Percentiles rank a stretch among this genome's conserved stretches.
phyloP scores from a whole-genome alignment of 2,797 vertebrate species.

The Silurus lanzhouensis region DNA sequence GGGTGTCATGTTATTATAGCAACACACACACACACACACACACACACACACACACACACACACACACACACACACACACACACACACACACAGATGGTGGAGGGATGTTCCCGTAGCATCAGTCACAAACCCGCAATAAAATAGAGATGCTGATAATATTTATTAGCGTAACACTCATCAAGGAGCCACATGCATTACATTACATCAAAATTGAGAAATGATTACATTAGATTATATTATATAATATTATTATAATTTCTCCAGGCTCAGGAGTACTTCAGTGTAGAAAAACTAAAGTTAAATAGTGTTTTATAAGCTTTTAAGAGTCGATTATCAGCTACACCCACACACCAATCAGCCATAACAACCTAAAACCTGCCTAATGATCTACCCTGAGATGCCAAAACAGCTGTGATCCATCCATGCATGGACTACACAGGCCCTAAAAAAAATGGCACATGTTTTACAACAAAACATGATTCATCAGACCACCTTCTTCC shows the following conservation, averaged over 20 bases:
- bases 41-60: slow-evolving; percentile 2
- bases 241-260: neutral
- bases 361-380: too few relatives aligned
- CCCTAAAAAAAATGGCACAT: too few relatives aligned
- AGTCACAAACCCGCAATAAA: neutral
- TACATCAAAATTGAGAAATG: neutral
- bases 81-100: neutral
- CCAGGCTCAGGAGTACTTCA: slow-evolving; percentile 50
- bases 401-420: too few relatives aligned
- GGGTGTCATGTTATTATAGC: slow-evolving; percentile 58
- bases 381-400: too few relatives aligned
- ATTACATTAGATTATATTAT: neutral
- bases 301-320: slow-evolving; percentile 57
- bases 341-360: neutral
- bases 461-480: too few relatives aligned
- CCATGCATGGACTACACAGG: too few relatives aligned
- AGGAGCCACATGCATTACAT: neutral
- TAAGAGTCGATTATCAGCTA: slow-evolving; percentile 51
- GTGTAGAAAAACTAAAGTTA: slow-evolving; percentile 53
- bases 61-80: neutral
- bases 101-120: neutral
- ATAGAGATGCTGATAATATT: neutral
- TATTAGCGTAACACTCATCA: neutral
- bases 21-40: slow-evolving; percentile 18
- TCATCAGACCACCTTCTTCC: too few relatives aligned